Conservation (phyloP, 2,113 vertebrate genomes). For the Patagioenas fasciata region DNA sequence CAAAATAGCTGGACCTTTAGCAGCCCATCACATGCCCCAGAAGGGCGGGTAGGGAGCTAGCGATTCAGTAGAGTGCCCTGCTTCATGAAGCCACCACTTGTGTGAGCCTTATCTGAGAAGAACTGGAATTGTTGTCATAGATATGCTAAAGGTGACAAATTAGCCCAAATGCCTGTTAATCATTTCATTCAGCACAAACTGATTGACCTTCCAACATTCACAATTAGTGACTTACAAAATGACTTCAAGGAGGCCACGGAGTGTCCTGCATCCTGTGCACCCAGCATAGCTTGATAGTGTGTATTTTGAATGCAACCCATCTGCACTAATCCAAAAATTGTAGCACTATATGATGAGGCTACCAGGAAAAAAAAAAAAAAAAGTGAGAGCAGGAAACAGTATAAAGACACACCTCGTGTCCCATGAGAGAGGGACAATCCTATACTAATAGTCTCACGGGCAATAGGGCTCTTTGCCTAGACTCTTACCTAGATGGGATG, state of each 20-base stretch:
- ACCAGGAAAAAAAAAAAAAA: neutral
- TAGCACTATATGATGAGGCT: neutral
- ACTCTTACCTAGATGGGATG: neutral
- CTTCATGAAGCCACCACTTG: neutral
- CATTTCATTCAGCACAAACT: neutral
- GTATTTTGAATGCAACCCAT: accelerated
- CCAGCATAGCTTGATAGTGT: accelerated
- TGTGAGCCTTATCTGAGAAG: neutral
- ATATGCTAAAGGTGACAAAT: neutral
- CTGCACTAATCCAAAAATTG: neutral
- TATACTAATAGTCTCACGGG: neutral
- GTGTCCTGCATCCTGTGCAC: neutral
- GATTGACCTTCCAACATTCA: neutral
- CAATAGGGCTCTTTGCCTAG: neutral
- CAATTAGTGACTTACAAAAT: neutral
- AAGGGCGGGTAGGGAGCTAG: neutral
- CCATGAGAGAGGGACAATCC: neutral
- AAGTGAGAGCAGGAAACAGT: neutral
- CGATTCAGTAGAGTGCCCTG: neutral
- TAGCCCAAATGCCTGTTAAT: neutral
- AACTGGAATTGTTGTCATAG: neutral
- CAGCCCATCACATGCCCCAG: neutral
- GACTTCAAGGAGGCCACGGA: neutral
- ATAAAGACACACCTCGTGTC: neutral
- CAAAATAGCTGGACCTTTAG: neutral